phyloP scores from a whole-genome alignment of 2,797 vertebrate species.

The Cossypha polioptera region DNA sequence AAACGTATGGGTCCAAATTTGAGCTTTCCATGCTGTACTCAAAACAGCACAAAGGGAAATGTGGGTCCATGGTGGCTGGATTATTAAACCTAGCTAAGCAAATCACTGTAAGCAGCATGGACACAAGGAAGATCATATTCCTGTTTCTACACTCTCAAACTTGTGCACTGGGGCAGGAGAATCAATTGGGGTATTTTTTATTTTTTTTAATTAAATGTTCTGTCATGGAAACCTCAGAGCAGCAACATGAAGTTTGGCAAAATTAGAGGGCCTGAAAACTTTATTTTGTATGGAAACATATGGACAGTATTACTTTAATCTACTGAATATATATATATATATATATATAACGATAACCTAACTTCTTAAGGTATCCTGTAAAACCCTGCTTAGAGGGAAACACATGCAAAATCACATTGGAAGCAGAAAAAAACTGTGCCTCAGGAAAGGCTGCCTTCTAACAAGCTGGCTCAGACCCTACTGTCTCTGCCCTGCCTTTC shows the following conservation, averaged over 20 bases:
- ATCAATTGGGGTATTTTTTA: background rate
- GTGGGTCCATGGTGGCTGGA: background rate
- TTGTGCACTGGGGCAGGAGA: background rate
- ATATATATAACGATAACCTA: rapidly evolving
- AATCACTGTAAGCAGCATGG: background rate
- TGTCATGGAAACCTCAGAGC: background rate
- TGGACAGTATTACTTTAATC: rapidly evolving
- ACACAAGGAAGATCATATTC: background rate
- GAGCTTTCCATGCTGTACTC: background rate
- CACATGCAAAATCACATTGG: rapidly evolving
- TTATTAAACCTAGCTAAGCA: background rate
- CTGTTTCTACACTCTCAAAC: background rate
- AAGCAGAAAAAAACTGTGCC: background rate
- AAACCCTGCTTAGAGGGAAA: background rate
- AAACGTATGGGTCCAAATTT: background rate
- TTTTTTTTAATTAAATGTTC: background rate
- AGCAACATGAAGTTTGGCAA: background rate
- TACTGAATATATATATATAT: background rate
- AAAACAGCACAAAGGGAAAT: background rate
- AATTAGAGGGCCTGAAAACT: background rate
- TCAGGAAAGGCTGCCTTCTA: background rate
- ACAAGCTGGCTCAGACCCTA: background rate
- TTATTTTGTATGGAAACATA: background rate
- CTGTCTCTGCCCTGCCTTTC: background rate
- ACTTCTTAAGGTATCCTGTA: background rate